Percentiles rank a stretch among this genome's conserved stretches.
These are phyloP conservation scores for Gorsachius goisagi DNA, from an alignment of 2,113 vertebrate species.

Conservation along the genomic window DNA sequence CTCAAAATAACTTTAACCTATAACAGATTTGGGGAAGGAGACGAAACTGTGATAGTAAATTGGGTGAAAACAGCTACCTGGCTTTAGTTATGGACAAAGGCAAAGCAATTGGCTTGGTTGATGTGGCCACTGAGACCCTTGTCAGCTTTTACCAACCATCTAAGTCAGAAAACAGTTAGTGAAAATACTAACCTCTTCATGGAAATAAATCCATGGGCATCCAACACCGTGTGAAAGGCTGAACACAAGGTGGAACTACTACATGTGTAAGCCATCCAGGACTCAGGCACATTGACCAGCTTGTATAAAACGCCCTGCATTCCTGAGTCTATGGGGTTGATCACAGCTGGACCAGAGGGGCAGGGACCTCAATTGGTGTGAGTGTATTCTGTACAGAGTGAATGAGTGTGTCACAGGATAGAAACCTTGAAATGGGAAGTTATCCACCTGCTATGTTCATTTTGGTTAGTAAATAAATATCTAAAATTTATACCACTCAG, in stretches of 20 bases:
- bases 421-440: neutral
- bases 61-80: neutral
- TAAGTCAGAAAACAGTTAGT: neutral
- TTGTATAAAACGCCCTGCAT: neutral
- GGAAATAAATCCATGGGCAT: neutral
- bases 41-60: neutral
- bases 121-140: neutral
- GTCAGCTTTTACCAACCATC: neutral
- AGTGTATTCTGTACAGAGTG: neutral
- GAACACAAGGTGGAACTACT: neutral
- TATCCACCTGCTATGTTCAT: neutral
- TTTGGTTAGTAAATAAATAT: neutral
- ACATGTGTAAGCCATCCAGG: neutral
- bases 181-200: neutral
- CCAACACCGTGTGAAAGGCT: neutral
- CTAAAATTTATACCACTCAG: neutral
- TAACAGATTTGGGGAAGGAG: neutral
- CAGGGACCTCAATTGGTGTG: accelerated
- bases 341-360: neutral
- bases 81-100: neutral
- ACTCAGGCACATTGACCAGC: neutral
- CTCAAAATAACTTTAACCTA: neutral
- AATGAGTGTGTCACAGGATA: neutral
- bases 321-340: neutral
- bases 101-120: neutral